phyloP scores from a whole-genome alignment of 1,140 invertebrate species.

The Eriocheir sinensis region DNA sequence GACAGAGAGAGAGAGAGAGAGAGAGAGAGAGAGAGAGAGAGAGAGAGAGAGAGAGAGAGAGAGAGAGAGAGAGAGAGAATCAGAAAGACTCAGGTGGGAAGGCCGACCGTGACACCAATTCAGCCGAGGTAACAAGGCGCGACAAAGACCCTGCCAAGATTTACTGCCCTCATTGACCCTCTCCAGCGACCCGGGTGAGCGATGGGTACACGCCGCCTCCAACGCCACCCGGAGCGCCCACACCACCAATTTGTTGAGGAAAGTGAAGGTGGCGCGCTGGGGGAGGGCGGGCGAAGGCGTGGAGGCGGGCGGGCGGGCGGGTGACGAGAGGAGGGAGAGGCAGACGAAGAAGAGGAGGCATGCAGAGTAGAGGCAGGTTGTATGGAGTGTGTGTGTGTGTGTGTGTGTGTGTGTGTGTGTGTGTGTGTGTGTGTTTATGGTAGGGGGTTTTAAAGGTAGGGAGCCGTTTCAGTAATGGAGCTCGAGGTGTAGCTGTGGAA shows the following conservation, averaged over 20 bases:
- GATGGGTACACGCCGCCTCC: not conserved
- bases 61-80: not conserved
- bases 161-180: slow-evolving; percentile 13
- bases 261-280: not conserved
- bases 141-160: not conserved
- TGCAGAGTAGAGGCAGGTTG: too few relatives aligned
- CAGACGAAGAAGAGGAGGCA: not conserved
- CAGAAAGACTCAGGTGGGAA: not conserved
- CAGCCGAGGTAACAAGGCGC: not conserved
- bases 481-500: not conserved
- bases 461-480: too few relatives aligned
- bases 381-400: not conserved
- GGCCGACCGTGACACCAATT: slow-evolving; percentile 19
- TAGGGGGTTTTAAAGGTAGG: too few relatives aligned
- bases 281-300: not conserved
- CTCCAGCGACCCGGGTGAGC: not conserved
- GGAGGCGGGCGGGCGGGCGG: not conserved
- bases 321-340: too few relatives aligned
- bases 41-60: slow-evolving; percentile 26
- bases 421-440: not conserved
- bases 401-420: slow-evolving; percentile 2
- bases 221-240: not conserved
- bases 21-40: not conserved
- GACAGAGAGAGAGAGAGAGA: not conserved
- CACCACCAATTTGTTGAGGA: not conserved